These are phyloP conservation scores for Lacerta bilineata DNA, from an alignment of 2,797 vertebrate genomes.

Conservation along the genomic window DNA sequence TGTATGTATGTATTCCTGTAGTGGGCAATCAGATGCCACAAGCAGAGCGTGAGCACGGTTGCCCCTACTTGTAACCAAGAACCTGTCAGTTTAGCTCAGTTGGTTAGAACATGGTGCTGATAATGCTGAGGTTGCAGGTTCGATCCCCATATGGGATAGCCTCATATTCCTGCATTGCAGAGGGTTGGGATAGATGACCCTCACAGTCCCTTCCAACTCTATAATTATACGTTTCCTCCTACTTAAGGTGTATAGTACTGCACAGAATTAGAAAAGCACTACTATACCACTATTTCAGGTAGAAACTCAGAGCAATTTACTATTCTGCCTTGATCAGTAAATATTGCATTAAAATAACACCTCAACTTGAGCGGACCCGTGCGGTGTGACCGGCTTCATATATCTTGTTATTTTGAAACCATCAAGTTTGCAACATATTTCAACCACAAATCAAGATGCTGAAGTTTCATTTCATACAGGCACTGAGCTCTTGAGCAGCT, in stretches of 20 bases:
- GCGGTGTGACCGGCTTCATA: neutral
- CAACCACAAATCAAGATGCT: slow-evolving; percentile 43
- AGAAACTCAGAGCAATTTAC: neutral
- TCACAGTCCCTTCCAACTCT: too few relatives aligned
- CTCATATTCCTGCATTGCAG: too few relatives aligned
- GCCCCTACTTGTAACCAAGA: neutral
- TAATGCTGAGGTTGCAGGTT: too few relatives aligned
- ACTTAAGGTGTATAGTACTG: neutral
- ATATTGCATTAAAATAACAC: slow-evolving; percentile 28
- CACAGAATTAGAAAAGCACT: neutral
- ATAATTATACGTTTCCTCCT: neutral
- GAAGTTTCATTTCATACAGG: slow-evolving; percentile 42
- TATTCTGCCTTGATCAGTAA: slow-evolving; percentile 27
- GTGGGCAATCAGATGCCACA: neutral
- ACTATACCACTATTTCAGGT: neutral
- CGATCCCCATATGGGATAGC: too few relatives aligned
- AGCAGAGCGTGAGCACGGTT: too few relatives aligned
- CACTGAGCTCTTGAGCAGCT: slow-evolving; percentile 18
- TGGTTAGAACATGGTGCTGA: too few relatives aligned
- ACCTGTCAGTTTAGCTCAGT: too few relatives aligned
- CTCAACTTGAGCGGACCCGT: neutral
- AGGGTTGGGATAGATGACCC: too few relatives aligned
- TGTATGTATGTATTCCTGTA: neutral
- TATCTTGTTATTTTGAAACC: slow-evolving; percentile 43
- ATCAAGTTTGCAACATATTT: slow-evolving; percentile 47